These are phyloP conservation scores for Cololabis saira DNA, from an alignment of 2,113 vertebrate genomes.

Conservation along the genomic window DNA sequence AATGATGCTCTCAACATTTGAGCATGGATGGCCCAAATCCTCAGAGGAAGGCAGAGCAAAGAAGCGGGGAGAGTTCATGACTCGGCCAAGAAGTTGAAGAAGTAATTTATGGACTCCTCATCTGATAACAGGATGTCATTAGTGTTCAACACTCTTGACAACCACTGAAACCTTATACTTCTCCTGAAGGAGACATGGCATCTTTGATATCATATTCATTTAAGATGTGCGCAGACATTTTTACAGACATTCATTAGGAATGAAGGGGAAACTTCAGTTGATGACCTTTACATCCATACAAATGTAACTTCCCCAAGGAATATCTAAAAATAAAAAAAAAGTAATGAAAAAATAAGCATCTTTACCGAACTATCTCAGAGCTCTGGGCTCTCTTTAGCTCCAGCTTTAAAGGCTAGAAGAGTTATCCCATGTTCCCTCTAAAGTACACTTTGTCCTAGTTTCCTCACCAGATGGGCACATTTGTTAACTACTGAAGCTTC, in stretches of 20 bases:
- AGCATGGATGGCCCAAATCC: conserved; percentile 41
- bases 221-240: conserved; percentile 18
- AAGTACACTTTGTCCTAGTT: conserved; percentile 82
- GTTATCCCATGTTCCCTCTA: conserved; percentile 74
- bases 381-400: conserved; percentile 60
- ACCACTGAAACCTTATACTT: conserved; percentile 2
- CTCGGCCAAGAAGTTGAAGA: conserved; percentile 30
- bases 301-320: conserved; percentile 50
- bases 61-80: neutral
- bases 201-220: no score
- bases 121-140: conserved; percentile 39
- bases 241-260: conserved; percentile 38
- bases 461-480: conserved; percentile 79
- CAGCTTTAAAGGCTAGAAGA: conserved; percentile 73
- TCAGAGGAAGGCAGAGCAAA: conserved; percentile 31
- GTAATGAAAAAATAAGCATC: conserved; percentile 61
- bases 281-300: conserved; percentile 65
- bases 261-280: conserved; percentile 52
- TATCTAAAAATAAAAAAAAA: conserved; percentile 60
- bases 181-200: conserved; percentile 1
- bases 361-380: conserved; percentile 67
- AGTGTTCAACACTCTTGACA: conserved; percentile 21
- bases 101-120: conserved; percentile 53
- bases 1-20: conserved; percentile 67
- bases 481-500: conserved; percentile 72